These are phyloP conservation scores for Sylvietta virens DNA, from an alignment of 2,113 vertebrate species.

Conservation along the genomic window DNA sequence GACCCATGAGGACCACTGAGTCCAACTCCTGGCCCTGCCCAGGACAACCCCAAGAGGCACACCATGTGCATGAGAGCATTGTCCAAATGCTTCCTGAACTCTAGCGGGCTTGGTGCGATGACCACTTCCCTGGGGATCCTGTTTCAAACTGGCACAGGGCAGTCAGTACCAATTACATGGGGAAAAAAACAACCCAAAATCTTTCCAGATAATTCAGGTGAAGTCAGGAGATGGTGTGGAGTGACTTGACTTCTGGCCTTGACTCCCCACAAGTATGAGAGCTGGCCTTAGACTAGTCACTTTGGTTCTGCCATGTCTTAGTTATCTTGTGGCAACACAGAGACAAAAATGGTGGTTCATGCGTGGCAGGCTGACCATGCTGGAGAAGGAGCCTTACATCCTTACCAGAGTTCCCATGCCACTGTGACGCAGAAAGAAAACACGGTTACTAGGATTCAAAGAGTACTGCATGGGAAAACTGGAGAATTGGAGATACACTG, in stretches of 20 bases:
- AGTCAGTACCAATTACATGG: not conserved
- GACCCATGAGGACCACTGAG: not conserved
- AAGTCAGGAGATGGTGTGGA: not conserved
- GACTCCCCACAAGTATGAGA: not conserved
- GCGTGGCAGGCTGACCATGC: not conserved
- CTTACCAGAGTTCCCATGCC: not conserved
- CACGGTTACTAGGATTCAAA: not conserved
- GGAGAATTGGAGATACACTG: not conserved
- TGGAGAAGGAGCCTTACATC: not conserved
- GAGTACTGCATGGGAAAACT: not conserved
- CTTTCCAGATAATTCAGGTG: not conserved
- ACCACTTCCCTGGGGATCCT: not conserved
- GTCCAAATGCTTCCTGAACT: not conserved
- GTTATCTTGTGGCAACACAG: not conserved
- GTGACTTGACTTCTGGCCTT: not conserved
- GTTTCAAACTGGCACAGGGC: not conserved
- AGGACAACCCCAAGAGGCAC: not conserved
- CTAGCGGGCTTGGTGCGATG: not conserved
- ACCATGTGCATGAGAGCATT: not conserved
- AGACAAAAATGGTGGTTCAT: not conserved
- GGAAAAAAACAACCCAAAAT: not conserved
- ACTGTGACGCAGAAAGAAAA: not conserved
- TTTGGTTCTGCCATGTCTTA: not conserved
- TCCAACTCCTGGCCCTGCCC: not conserved
- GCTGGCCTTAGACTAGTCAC: not conserved